Evolutionary conservation across 2,113 vertebrate genomes (phyloP).

Genomic region (Phylloscopus trochilus): DNA sequence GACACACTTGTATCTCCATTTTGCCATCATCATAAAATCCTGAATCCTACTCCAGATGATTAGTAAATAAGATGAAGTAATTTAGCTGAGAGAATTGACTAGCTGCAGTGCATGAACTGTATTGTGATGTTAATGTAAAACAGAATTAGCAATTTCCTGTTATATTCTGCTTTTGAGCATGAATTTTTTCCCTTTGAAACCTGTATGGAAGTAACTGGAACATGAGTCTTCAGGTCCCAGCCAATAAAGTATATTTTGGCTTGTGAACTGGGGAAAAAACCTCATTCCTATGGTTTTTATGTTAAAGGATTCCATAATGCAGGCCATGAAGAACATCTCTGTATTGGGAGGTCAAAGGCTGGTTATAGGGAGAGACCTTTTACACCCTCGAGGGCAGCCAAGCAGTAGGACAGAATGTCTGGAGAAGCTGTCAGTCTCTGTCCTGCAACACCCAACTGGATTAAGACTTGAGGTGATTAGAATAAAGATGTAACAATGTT

Average conservation of each 20-base stretch:
- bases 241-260: neutral
- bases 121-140: constrained; percentile 52
- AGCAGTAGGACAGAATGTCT: neutral
- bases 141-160: neutral
- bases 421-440: neutral
- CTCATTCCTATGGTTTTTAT: neutral
- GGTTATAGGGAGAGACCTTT: neutral
- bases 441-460: neutral
- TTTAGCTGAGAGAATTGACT: constrained; percentile 53
- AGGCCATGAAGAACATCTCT: neutral
- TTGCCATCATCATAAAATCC: constrained; percentile 42
- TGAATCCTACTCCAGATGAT: constrained; percentile 50
- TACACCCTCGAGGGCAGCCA: neutral
- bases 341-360: neutral
- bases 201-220: neutral
- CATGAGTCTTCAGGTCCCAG: neutral
- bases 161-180: neutral
- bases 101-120: constrained; percentile 38
- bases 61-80: constrained; percentile 65
- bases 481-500: neutral
- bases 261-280: neutral
- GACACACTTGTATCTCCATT: constrained; percentile 37
- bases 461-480: neutral
- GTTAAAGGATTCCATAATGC: neutral
- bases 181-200: neutral